phyloP scores from a whole-genome alignment of 1,140 invertebrate species.

The Cydia splendana region DNA sequence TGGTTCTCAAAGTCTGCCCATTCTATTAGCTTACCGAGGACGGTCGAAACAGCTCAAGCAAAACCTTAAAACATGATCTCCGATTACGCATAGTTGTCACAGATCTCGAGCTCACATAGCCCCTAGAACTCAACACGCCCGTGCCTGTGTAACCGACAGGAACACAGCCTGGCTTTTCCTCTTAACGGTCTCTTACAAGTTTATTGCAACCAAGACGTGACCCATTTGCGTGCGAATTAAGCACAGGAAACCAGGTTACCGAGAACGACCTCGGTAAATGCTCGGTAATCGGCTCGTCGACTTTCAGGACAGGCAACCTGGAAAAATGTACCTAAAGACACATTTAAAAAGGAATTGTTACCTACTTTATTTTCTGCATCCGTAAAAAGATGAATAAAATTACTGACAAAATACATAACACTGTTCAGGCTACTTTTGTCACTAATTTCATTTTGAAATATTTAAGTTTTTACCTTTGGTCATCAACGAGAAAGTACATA shows the following conservation, averaged over 20 bases:
- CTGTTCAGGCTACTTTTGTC: too few species aligned
- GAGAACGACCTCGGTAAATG: slow-evolving; percentile 37
- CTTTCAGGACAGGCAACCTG: slow-evolving; percentile 20
- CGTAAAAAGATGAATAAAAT: too few species aligned
- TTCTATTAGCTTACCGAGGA: neutral
- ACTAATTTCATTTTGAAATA: neutral
- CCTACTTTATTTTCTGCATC: too few species aligned
- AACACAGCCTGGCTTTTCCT: slow-evolving; percentile 10
- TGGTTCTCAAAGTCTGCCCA: neutral
- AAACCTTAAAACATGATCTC: neutral
- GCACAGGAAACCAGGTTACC: slow-evolving; percentile 41
- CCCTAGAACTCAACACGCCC: neutral
- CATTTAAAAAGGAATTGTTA: too few species aligned
- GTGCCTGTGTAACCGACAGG: neutral
- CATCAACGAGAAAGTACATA: neutral
- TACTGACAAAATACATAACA: too few species aligned
- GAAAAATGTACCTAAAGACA: slow-evolving; percentile 33
- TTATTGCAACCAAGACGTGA: slow-evolving; percentile 40
- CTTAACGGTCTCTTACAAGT: slow-evolving; percentile 33
- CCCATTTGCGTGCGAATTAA: slow-evolving; percentile 42
- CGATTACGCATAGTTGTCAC: too few species aligned
- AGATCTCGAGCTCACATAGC: too few species aligned
- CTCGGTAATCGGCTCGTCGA: slow-evolving; percentile 34
- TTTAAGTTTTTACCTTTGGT: too few species aligned
- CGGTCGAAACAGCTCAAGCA: neutral